Evolutionary conservation across 2,113 vertebrate genomes (phyloP).

Genomic region (Amblyornis subalaris): DNA sequence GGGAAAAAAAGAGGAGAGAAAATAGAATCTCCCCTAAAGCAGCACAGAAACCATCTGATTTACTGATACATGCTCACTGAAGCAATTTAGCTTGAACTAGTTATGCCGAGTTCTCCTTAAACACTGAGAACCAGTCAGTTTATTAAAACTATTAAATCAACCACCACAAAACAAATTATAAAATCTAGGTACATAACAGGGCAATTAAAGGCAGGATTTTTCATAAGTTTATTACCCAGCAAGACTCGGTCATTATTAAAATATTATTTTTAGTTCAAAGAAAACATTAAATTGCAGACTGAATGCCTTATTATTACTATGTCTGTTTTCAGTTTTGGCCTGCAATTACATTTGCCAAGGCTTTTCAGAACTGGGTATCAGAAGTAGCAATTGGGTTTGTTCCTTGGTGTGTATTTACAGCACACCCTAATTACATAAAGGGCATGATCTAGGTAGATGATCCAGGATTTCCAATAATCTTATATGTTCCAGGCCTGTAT

Average conservation of each 20-base stretch:
- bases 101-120: background rate
- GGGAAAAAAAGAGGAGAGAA: background rate
- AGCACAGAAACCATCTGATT: background rate
- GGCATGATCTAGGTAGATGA: background rate
- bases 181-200: background rate
- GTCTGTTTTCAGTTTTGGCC: background rate
- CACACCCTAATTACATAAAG: accelerated
- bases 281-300: background rate
- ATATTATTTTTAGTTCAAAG: background rate
- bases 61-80: background rate
- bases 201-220: background rate
- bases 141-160: background rate
- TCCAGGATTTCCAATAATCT: background rate
- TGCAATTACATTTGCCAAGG: background rate
- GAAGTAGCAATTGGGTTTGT: background rate
- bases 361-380: background rate
- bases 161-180: background rate
- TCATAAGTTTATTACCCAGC: background rate
- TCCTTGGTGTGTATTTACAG: background rate
- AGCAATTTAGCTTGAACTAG: background rate
- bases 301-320: background rate
- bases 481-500: background rate
- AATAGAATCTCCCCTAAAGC: background rate
- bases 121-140: background rate
- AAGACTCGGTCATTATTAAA: background rate